Evolutionary conservation across 2,888 invertebrate genomes (phyloP).

Genomic region (Ethmia dodecea): DNA sequence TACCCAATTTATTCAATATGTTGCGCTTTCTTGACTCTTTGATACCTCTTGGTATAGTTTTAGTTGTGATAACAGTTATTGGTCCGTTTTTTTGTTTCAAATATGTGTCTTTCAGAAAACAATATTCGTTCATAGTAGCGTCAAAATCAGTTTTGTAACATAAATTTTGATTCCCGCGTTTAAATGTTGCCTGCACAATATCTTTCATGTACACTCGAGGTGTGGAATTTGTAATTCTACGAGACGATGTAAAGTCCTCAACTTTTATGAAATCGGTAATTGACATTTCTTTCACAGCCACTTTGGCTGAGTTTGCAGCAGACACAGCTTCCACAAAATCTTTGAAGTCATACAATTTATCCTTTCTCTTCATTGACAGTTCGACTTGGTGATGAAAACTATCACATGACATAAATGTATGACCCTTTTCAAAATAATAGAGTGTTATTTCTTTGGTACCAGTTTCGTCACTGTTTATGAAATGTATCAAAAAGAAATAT

Average conservation of each 20-base stretch:
- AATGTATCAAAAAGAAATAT: background rate
- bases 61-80: background rate
- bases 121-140: background rate
- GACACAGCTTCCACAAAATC: slow-evolving; percentile 21
- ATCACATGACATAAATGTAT: background rate
- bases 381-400: background rate
- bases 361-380: slow-evolving; percentile 18
- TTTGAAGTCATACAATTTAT: slow-evolving; percentile 18
- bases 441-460: background rate
- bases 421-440: background rate
- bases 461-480: background rate
- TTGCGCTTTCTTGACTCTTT: background rate
- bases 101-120: background rate
- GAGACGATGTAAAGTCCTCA: slow-evolving; percentile 19
- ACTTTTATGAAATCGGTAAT: slow-evolving; percentile 18
- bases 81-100: background rate
- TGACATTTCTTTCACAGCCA: slow-evolving; percentile 14
- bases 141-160: background rate
- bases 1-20: background rate
- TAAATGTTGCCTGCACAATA: background rate
- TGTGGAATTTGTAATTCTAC: slow-evolving; percentile 20
- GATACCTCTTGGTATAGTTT: background rate
- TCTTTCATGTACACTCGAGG: slow-evolving; percentile 22
- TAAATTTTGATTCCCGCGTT: background rate
- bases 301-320: slow-evolving; percentile 16